Base-by-base conservation (phyloP, 2,113 vertebrate genomes). In the Nothoprocta pentlandii region DNA sequence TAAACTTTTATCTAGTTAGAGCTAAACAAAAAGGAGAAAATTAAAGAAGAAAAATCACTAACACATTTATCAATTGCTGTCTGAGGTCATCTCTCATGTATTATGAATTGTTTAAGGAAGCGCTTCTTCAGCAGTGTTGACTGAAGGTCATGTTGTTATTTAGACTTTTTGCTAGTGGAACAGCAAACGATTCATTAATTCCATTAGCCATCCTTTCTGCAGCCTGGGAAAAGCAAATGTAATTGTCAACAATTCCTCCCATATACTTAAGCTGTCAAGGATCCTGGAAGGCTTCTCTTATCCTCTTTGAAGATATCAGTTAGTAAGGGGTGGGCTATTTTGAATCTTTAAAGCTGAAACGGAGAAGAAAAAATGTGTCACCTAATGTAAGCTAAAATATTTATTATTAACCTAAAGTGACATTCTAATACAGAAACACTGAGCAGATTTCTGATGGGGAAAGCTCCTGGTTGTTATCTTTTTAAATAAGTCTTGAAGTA, bases 221-320 rank as follows among this genome's bases (percentile, higher is more conserved):
- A 92, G 39, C 67, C 90, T 87, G 85, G 80, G 47, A 89, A 93
- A 67, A 86, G 94, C 79, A 90, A 81, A 89, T 93, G 74, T 94
- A 95, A 93, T 96, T 85, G 93, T 82, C 90, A 92, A 28, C 86
- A 93, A 26, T 94, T 95, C 58, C 77, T 92, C 93, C 69, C 85
- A 58, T 94, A 80, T 95, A 97, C 93, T 97, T 94, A 97, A 96
- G 66, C 41, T 97, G 96, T 95, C 78, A 92, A 66, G 83, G 73
- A 89, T 96, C 63, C 74, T 95, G 67, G 89, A 90, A 95, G 82
- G 56, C 89, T 97, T 95, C 83, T 85, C 89, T 95, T 97, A 93
- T 61, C 79, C 91, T 95, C 69, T 94, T 87, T 85, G 70, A 91
- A 80, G 62, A 73, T 95, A 94, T 90, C 62, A 86, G 93, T 56